Percentiles rank a stretch among this genome's conserved stretches.
These are phyloP conservation scores for Euwallacea fornicatus DNA, from an alignment of 1,140 invertebrate genomes.

Conservation along the genomic window DNA sequence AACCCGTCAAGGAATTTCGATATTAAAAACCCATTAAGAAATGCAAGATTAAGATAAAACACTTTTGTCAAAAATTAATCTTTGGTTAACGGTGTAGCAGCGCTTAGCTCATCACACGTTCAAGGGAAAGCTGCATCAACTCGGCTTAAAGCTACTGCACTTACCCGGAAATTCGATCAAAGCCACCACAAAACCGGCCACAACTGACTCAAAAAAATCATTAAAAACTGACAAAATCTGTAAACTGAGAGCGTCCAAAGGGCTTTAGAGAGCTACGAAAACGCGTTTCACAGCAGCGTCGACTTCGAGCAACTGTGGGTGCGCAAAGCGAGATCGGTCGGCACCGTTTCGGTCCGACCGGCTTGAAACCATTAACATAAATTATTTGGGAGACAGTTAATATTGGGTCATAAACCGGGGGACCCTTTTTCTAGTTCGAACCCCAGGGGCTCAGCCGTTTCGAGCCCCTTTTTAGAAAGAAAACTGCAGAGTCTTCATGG, in stretches of 20 bases:
- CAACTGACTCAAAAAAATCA: not conserved
- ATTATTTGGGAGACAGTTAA: conserved; percentile 56
- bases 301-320: conserved; percentile 31
- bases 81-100: no score
- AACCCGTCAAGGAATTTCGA: no score
- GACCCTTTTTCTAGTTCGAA: conserved; percentile 23
- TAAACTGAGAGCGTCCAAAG: conserved; percentile 20
- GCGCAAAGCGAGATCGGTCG: conserved; percentile 29
- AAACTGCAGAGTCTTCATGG: no score
- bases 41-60: no score
- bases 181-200: not conserved
- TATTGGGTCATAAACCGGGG: conserved; percentile 54
- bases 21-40: no score
- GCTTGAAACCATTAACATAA: conserved; percentile 54
- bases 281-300: conserved; percentile 24
- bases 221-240: conserved; percentile 13
- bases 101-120: no score
- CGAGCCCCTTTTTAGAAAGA: not conserved
- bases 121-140: no score
- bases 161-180: no score
- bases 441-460: conserved; percentile 17
- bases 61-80: no score
- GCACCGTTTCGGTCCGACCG: conserved; percentile 22
- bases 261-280: conserved; percentile 2
- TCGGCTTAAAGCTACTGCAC: no score